Evolutionary conservation across 2,113 vertebrate species (phyloP), one percentile per base, ranked within the genome.

Genomic region (Stigmatopora argus): DNA sequence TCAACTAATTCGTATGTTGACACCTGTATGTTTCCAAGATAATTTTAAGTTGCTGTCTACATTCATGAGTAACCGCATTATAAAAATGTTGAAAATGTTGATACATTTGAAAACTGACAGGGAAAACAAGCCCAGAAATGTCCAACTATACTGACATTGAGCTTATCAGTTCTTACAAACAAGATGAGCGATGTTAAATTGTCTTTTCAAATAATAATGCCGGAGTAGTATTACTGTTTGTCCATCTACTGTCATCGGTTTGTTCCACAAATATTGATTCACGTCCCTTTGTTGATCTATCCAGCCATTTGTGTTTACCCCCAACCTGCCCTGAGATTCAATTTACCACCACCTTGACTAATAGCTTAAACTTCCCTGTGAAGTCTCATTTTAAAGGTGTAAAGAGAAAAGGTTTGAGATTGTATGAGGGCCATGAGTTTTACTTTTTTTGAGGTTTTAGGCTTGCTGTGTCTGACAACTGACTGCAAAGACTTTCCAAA

Each of bases 311-410:
- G 48, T 15, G 26, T 56, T 52, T 14, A 38, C 69, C 58, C 72
- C 66, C 38, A 71, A 44, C 7, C 9, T 15, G 15, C 44, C 59
- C 10, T 9, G 19, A 44, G n/a, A n/a, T n/a, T n/a, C n/a, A n/a
- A n/a, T n/a, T n/a, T n/a, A n/a, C n/a, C 23, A 63, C 62, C 70
- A 60, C 31, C 62, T 65, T 11, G 17, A 65, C 71, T 14, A 48
- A 38, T 71, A 64, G 67, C 48, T 58, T 18, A 21, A 5, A 44
- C 63, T 61, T 77, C 62, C 70, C 53, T 38, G 12, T 56, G 11
- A 73, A 61, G 67, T 4, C 44, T 78, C 46, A 66, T 77, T 78
- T 81, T n/a, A n/a, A n/a, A n/a, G n/a, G n/a, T n/a, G n/a, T n/a
- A n/a, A n/a, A n/a, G n/a, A n/a, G n/a, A n/a, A n/a, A n/a, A n/a